phyloP scores from a whole-genome alignment of 2,888 invertebrate species.

The Argyresthia goedartella region DNA sequence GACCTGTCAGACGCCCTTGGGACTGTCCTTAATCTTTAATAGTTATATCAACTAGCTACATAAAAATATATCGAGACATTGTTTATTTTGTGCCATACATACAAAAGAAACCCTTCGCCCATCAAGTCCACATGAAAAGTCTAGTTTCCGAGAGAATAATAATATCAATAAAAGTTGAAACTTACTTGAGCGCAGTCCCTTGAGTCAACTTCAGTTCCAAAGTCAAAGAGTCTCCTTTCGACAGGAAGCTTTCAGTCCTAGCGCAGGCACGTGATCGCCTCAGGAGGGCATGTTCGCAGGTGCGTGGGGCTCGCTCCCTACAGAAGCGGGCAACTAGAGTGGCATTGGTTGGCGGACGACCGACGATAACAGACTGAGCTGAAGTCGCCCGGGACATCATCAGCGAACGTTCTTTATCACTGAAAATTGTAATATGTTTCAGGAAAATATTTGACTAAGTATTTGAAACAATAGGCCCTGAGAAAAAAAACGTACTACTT shows the following conservation, averaged over 20 bases:
- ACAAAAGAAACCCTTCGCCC: too few relatives aligned
- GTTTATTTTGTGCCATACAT: too few relatives aligned
- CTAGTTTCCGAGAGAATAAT: too few relatives aligned
- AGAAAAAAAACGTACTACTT: too few relatives aligned
- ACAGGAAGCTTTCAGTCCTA: slow-evolving; percentile 85
- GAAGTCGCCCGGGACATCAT: slow-evolving; percentile 64
- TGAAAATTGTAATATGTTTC: slow-evolving; percentile 20
- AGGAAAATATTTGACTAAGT: too few relatives aligned
- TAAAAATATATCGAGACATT: too few relatives aligned
- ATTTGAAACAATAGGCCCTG: too few relatives aligned
- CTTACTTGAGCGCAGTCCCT: slow-evolving; percentile 87
- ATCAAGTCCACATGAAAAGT: too few relatives aligned
- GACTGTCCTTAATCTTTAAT: too few relatives aligned
- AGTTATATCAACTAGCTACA: too few relatives aligned
- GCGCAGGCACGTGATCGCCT: slow-evolving; percentile 79
- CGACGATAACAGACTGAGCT: slow-evolving; percentile 57
- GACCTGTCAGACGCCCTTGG: too few relatives aligned
- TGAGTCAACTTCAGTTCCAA: slow-evolving; percentile 84
- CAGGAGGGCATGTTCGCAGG: slow-evolving; percentile 85
- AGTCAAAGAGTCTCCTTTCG: slow-evolving; percentile 84
- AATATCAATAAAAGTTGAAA: slow-evolving; percentile 3
- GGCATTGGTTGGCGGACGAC: slow-evolving; percentile 77
- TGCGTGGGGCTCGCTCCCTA: slow-evolving; percentile 83
- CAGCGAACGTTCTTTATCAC: slow-evolving; percentile 59
- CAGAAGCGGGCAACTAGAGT: slow-evolving; percentile 86